Evolutionary conservation across 92 coral and sea anemone species (phyloP), one percentile per base, ranked within the genome.

Genomic region (Plumapathes pennacea): DNA sequence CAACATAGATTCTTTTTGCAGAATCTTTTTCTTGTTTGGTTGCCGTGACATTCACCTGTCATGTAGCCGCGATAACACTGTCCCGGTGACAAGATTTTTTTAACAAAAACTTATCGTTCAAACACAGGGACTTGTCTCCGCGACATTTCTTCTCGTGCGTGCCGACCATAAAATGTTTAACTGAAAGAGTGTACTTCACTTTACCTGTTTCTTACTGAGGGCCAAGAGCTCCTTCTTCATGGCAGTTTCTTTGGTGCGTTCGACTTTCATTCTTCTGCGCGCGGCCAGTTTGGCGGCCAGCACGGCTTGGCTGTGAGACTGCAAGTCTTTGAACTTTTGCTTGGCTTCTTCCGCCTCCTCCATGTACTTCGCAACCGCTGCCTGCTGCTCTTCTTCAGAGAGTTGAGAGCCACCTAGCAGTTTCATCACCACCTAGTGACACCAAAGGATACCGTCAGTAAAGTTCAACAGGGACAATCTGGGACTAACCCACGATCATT

Each of bases 261-360:
- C 84, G 15, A 83, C 96, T 46, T 84, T 92, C 67, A 83, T 69
- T 27, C 94, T 82, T 60, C 83, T 88, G n/a, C 96, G 68, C 7
- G 98, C 98, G 10, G 98, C 98, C 27, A 92, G 77, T 57, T 88
- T 92, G 10, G 98, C 96, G 3, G 91, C 91, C 32, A 92, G 82
- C 9, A 88, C 81, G 2, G 86, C 96, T 15, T 66, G 75, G 61
- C 88, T 84, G 67, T 85, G 90, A 20, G 63, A 40, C 58, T 82
- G 88, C 86, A 60, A 50, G 69, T 76, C 78, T 22, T 69, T 57
- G 68, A 73, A 89, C 9, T 67, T 71, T 62, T 88, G 74, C n/a
- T 64, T 75, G 83, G 77, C 73, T 13, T 74, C 85, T 47, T 57
- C 81, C 15, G 92, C 92, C 24, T 92, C 92, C 11, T 49, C 89